Conservation (phyloP, 2,888 invertebrate species). For the Tiliacea aurago region DNA sequence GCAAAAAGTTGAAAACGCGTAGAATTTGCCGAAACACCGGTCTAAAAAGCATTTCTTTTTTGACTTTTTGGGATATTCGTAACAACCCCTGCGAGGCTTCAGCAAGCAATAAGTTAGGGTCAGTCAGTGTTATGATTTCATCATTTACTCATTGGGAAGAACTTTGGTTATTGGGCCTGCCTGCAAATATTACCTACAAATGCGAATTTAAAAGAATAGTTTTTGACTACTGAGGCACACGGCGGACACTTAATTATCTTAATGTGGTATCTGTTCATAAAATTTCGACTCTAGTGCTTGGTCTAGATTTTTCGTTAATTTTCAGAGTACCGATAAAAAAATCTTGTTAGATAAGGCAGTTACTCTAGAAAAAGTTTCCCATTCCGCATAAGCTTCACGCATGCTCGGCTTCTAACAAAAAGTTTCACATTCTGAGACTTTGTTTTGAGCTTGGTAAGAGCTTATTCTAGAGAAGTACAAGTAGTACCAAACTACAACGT, state of each 20-base stretch:
- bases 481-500: background rate
- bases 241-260: background rate
- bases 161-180: background rate
- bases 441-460: background rate
- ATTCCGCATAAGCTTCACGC: slow-evolving; percentile 9
- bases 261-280: background rate
- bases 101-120: background rate
- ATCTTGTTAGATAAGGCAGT: background rate
- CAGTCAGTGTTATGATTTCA: background rate
- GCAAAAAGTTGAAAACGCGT: slow-evolving; percentile 35
- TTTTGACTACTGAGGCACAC: background rate
- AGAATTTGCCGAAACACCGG: slow-evolving; percentile 45
- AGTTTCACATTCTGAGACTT: slow-evolving; percentile 6
- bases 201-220: background rate
- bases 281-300: background rate
- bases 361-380: slow-evolving; percentile 1
- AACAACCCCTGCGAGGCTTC: slow-evolving; percentile 5
- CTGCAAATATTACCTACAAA: background rate
- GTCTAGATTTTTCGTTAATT: slow-evolving; percentile 7
- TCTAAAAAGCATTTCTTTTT: slow-evolving; percentile 29
- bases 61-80: slow-evolving; percentile 18
- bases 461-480: background rate
- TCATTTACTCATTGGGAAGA: background rate
- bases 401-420: slow-evolving; percentile 7
- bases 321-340: slow-evolving; percentile 3